Evolutionary conservation across 23 tunicate species (phyloP).

Genomic region (Phallusia fumigata): DNA sequence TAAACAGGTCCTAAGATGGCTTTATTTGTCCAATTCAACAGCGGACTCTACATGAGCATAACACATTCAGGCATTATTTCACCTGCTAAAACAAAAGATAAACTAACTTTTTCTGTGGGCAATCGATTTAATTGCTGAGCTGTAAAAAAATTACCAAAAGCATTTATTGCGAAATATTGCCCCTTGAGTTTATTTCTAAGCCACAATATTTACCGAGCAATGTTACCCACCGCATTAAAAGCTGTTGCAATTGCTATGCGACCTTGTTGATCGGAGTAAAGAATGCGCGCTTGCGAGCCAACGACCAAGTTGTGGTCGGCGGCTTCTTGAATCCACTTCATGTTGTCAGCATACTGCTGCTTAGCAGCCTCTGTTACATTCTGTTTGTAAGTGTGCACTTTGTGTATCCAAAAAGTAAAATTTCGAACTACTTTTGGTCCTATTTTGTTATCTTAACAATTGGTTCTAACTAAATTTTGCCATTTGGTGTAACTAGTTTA

Average conservation of each 20-base stretch:
- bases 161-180: too few species aligned
- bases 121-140: too few species aligned
- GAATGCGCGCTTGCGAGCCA: constrained; percentile 95
- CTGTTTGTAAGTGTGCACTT: constrained; percentile 3
- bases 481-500: too few species aligned
- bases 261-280: constrained; percentile 81
- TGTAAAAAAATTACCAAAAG: too few species aligned
- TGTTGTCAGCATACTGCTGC: constrained; percentile 90
- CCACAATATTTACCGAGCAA: neutral
- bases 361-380: constrained; percentile 31
- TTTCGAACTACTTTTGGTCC: neutral
- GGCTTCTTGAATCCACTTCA: constrained; percentile 87
- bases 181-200: neutral
- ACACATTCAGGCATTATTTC: too few species aligned
- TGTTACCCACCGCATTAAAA: constrained; percentile 61
- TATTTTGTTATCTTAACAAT: neutral
- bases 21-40: too few species aligned
- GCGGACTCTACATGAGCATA: too few species aligned
- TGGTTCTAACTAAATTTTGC: too few species aligned
- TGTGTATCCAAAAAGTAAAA: neutral
- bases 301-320: constrained; percentile 83
- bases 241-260: constrained; percentile 68
- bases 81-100: too few species aligned
- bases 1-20: too few species aligned
- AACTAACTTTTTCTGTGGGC: too few species aligned